phyloP scores from a whole-genome alignment of 2,797 vertebrate species.

The Sciurus carolinensis region DNA sequence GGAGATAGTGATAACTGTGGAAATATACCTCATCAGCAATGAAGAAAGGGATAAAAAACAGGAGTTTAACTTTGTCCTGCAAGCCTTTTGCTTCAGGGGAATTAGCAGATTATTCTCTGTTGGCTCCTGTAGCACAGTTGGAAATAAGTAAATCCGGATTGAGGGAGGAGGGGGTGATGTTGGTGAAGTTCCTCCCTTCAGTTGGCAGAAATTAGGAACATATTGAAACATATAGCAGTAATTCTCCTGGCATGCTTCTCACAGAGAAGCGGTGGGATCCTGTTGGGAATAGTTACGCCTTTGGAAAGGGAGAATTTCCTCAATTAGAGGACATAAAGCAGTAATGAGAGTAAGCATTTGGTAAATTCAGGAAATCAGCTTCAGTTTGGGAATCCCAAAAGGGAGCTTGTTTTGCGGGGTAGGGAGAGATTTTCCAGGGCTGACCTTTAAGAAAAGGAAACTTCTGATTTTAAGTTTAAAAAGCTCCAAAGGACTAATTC shows the following conservation, averaged over 20 bases:
- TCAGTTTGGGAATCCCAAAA: constrained; percentile 67
- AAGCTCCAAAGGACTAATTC: constrained; percentile 57
- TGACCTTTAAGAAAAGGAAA: constrained; percentile 75
- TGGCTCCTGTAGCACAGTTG: not conserved
- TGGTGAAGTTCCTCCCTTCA: not conserved
- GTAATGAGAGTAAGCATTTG: constrained; percentile 46
- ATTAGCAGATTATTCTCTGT: not conserved
- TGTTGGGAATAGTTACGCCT: constrained; percentile 22
- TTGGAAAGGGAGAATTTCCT: constrained; percentile 65
- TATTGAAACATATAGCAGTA: not conserved
- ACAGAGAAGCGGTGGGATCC: not conserved
- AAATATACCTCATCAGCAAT: not conserved
- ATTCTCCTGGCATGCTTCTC: constrained; percentile 32
- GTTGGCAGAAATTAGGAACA: not conserved
- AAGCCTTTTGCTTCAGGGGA: not conserved
- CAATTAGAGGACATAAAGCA: constrained; percentile 50
- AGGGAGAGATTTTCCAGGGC: constrained; percentile 70
- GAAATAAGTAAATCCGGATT: not conserved
- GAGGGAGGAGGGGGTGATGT: not conserved
- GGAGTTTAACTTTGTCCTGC: not conserved
- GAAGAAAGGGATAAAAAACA: not conserved
- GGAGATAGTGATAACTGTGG: not conserved
- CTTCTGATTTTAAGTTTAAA: constrained; percentile 71
- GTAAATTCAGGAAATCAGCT: constrained; percentile 74
- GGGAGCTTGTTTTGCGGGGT: constrained; percentile 30